Base-by-base conservation (phyloP, 2,797 vertebrate species). In the Margarornis squamiger region DNA sequence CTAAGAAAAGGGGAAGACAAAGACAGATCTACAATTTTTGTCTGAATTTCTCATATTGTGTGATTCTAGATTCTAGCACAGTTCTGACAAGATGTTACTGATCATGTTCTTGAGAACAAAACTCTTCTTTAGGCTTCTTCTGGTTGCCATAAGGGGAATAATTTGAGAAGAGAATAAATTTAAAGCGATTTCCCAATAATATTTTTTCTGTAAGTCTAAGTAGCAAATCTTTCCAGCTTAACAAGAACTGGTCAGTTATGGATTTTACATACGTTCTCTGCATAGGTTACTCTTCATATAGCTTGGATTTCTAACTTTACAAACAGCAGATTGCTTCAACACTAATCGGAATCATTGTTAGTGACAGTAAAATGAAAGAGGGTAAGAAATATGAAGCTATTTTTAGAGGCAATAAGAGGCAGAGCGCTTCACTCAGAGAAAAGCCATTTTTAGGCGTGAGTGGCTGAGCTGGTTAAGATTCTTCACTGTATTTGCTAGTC, bases 391-490 rank as follows among this genome's bases (percentile, higher is more conserved):
- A 62, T 14, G 15, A 93, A 93, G 38, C 34, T 96, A 92, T 91
- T 96, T 97, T 96, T 96, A 78, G 92, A 88, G 49, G 45, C 80
- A 90, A 15, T 68, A 92, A 89, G 45, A 71, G 49, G 22, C 55
- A 87, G 55, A 96, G 62, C 61, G 93, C 78, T 76, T 92, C 21
- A 24, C 36, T 52, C 45, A 74, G 52, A 86, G 75, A 93, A 94
- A 70, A 90, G 36, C 62, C 63, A 54, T 89, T 90, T 93, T 94
- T 93, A 88, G 61, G 54, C 90, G 48, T 74, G 51, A 87, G 39
- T 55, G 65, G 34, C 54, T 92, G 46, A 87, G 51, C 85, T 49
- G 59, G 34, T 83, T 87, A 86, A 88, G 82, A 78, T 48, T 95
- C 41, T 68, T 89, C n/a, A 52, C 38, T 82, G 4, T 41, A 12